A percentile compares a stretch with the other conserved stretches of the same genome.
Conservation (phyloP, 2,797 vertebrate species). For the Lepidocolaptes lacrymiger region DNA sequence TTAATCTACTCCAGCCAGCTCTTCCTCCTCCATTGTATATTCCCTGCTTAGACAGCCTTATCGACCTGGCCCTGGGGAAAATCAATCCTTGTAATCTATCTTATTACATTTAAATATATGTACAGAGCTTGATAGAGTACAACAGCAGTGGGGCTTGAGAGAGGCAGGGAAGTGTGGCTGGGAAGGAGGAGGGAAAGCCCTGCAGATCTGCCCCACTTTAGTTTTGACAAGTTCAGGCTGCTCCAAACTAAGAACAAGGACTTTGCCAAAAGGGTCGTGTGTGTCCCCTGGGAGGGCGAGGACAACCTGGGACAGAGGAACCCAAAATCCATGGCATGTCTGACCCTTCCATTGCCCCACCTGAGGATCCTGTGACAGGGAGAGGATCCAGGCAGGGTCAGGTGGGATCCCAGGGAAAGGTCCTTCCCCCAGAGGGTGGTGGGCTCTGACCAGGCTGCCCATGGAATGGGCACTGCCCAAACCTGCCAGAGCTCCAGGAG, state of each 20-base stretch:
- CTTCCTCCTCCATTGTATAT: not conserved
- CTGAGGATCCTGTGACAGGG: not conserved
- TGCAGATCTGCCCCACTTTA: not conserved
- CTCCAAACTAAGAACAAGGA: not conserved
- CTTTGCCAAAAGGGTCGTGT: not conserved
- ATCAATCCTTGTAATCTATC: conserved; percentile 66
- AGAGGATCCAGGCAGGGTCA: not conserved
- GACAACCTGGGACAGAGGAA: not conserved
- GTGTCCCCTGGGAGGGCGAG: not conserved
- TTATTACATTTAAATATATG: conserved; percentile 73
- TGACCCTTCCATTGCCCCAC: not conserved
- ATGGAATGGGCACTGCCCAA: not conserved
- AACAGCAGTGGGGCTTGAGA: not conserved
- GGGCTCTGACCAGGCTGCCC: not conserved
- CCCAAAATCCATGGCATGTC: not conserved
- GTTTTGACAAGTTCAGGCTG: not conserved
- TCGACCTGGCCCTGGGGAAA: conserved; percentile 60
- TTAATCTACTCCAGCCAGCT: conserved; percentile 62
- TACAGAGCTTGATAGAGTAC: not conserved
- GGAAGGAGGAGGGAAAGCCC: not conserved
- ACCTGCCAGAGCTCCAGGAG: not conserved
- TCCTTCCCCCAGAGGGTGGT: not conserved
- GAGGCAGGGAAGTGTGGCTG: not conserved
- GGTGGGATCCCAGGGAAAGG: not conserved
- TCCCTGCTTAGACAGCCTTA: conserved; percentile 59